Percentiles rank a stretch among this genome's conserved stretches.
phyloP scores from a whole-genome alignment of 2,113 vertebrate species.

The Ochotona princeps region DNA sequence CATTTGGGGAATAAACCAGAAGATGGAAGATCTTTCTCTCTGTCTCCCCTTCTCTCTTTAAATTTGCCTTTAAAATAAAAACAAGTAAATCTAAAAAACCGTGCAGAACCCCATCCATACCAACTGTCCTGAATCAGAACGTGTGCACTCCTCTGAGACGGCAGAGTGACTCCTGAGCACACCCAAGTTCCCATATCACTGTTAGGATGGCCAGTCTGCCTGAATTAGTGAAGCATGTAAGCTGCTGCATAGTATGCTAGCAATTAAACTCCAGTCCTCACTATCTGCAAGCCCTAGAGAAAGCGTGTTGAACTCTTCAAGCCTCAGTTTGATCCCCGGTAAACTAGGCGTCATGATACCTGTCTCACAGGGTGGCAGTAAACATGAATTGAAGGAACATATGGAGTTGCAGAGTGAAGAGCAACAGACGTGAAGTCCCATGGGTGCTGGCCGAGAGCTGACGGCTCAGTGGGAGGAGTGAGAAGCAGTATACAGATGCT shows the following conservation, averaged over 20 bases:
- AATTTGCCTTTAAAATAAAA: no score
- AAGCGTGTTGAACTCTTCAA: background rate
- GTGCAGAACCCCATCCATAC: no score
- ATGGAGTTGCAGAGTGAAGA: background rate
- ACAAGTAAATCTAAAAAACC: no score
- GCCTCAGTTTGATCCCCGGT: slow-evolving; percentile 1
- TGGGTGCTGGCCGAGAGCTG: background rate
- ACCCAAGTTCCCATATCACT: background rate
- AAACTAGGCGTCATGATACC: background rate
- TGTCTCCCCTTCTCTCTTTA: no score
- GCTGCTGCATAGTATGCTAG: background rate
- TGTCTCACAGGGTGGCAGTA: background rate
- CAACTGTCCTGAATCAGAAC: background rate
- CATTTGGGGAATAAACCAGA: no score
- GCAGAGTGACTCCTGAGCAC: no score
- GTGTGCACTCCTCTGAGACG: background rate
- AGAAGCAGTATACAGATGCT: background rate
- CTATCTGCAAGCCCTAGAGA: background rate
- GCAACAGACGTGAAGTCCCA: background rate
- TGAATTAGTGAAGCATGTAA: background rate
- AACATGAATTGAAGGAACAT: background rate
- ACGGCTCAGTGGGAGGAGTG: background rate
- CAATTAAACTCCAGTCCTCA: background rate
- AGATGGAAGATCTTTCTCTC: no score
- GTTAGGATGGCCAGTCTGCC: background rate